These are phyloP conservation scores for Anser brachyrhynchus DNA, from an alignment of 2,113 vertebrate genomes.

Conservation along the genomic window DNA sequence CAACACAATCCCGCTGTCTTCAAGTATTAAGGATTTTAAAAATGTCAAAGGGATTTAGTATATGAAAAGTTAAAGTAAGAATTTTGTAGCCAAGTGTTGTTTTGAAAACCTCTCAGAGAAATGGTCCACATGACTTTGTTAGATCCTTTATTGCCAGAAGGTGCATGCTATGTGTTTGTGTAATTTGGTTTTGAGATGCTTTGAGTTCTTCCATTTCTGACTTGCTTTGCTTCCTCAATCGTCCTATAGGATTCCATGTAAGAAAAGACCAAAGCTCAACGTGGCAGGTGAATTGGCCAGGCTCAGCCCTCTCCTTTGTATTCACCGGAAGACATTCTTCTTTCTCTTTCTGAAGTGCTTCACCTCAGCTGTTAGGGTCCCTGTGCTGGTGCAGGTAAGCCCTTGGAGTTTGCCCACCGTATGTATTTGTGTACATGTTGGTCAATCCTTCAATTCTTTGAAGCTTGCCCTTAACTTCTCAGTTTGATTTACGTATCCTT, in stretches of 20 bases:
- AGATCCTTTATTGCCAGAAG: background rate
- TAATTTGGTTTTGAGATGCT: background rate
- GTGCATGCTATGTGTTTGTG: background rate
- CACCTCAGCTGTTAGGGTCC: slow-evolving; percentile 43
- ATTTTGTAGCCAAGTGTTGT: background rate
- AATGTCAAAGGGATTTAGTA: background rate
- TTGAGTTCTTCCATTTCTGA: background rate
- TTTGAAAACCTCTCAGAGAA: background rate
- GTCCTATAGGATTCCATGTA: slow-evolving; percentile 16
- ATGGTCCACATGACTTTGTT: background rate
- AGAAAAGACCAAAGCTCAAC: slow-evolving; percentile 42
- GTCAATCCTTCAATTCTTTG: background rate
- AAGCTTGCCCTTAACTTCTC: background rate
- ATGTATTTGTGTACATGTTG: background rate
- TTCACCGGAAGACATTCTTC: slow-evolving; percentile 81
- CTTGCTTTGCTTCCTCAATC: background rate
- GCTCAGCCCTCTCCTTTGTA: slow-evolving; percentile 75
- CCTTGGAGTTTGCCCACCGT: background rate
- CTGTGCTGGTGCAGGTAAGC: slow-evolving; percentile 83
- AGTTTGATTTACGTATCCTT: background rate
- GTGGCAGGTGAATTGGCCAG: slow-evolving; percentile 76
- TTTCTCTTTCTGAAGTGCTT: slow-evolving; percentile 75
- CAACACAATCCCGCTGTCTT: background rate
- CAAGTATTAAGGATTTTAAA: background rate
- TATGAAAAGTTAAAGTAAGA: background rate